Percentiles rank a stretch among this genome's conserved stretches.
Evolutionary conservation across 2,888 invertebrate genomes (phyloP).

Genomic region (Prosapia bicincta): DNA sequence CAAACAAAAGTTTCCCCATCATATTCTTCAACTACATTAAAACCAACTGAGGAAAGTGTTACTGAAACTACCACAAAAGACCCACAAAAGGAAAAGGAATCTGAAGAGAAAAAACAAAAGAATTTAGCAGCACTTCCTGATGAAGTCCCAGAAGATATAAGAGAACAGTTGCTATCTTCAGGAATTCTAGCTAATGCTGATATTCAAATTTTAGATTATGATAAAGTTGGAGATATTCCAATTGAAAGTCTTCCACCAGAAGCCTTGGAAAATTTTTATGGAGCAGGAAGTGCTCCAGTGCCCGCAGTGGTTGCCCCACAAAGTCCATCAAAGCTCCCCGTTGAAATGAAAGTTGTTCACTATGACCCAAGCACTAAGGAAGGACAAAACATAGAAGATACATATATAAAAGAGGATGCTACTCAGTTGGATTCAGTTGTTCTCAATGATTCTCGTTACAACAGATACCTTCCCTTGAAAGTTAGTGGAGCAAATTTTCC

Average conservation of each 20-base stretch:
- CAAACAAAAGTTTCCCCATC: constrained; percentile 20
- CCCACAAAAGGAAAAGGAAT: constrained; percentile 46
- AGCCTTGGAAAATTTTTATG: constrained; percentile 81
- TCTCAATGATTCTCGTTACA: constrained; percentile 67
- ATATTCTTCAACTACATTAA: constrained; percentile 47
- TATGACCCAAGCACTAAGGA: constrained; percentile 72
- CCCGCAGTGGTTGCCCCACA: constrained; percentile 61
- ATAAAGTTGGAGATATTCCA: constrained; percentile 82
- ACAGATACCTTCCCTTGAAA: constrained; percentile 79
- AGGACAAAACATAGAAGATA: constrained; percentile 65
- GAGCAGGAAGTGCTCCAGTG: constrained; percentile 73
- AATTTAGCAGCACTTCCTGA: constrained; percentile 63
- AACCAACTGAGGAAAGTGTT: constrained; percentile 44
- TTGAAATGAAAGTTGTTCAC: constrained; percentile 73
- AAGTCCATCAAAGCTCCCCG: constrained; percentile 46
- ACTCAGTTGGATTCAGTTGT: constrained; percentile 71
- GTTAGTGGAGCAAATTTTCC: constrained; percentile 83
- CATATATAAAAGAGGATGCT: constrained; percentile 70
- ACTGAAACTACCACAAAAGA: constrained; percentile 43
- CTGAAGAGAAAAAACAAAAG: constrained; percentile 52
- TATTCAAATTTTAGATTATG: constrained; percentile 82
- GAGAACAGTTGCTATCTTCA: constrained; percentile 76
- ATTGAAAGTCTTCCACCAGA: constrained; percentile 80
- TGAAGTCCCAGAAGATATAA: constrained; percentile 79
- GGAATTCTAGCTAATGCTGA: constrained; percentile 85